These are phyloP conservation scores for Helarctos malayanus DNA, from an alignment of 2,797 vertebrate genomes.

Conservation along the genomic window DNA sequence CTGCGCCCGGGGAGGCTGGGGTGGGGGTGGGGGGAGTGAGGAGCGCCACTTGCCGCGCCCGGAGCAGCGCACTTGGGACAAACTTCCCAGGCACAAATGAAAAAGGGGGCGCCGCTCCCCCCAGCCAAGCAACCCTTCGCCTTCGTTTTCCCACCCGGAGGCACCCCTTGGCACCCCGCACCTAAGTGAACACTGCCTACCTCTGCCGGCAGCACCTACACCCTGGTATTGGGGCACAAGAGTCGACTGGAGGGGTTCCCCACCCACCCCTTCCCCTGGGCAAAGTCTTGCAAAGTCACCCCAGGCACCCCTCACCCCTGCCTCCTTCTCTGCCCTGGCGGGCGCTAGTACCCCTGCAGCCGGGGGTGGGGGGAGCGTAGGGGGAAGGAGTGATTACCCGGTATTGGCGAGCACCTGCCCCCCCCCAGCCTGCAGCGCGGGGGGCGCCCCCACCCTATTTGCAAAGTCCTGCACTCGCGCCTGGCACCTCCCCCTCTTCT, in stretches of 20 bases:
- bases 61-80: constrained; percentile 79
- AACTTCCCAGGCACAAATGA: constrained; percentile 79
- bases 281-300: constrained; percentile 85
- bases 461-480: constrained; percentile 76
- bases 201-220: constrained; percentile 75
- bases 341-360: constrained; percentile 50
- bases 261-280: constrained; percentile 63
- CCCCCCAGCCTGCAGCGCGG: constrained; percentile 23
- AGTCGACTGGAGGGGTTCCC: constrained; percentile 32
- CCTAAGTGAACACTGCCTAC: constrained; percentile 49
- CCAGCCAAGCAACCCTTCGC: background rate
- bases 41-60: constrained; percentile 77
- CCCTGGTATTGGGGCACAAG: constrained; percentile 63
- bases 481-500: constrained; percentile 78
- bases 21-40: constrained; percentile 18
- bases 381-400: constrained; percentile 45
- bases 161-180: constrained; percentile 44
- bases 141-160: background rate
- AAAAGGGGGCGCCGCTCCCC: constrained; percentile 64
- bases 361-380: background rate
- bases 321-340: constrained; percentile 18
- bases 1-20: constrained; percentile 5
- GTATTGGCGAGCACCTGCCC: constrained; percentile 74
- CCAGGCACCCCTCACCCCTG: constrained; percentile 75
- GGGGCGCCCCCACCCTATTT: constrained; percentile 77